Evolutionary conservation across 2,888 invertebrate genomes (phyloP).

Genomic region (Synergus umbraculus): DNA sequence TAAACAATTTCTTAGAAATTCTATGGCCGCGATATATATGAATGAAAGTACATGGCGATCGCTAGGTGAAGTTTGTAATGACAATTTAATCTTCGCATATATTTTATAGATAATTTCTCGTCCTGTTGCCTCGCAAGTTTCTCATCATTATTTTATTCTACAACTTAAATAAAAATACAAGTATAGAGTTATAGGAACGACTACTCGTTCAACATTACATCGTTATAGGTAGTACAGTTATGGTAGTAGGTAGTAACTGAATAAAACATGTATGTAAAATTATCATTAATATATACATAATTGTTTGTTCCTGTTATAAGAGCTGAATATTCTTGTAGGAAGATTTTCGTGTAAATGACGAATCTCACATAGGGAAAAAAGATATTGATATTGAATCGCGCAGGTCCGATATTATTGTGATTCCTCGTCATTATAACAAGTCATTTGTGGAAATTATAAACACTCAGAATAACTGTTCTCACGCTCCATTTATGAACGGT

Average conservation of each 20-base stretch:
- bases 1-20: not conserved
- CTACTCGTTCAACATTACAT: too few species aligned
- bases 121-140: not conserved
- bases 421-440: not conserved
- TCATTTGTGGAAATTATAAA: not conserved
- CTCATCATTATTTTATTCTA: not conserved
- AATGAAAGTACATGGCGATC: not conserved
- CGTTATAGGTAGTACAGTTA: too few species aligned
- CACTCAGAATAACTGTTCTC: constrained; percentile 53
- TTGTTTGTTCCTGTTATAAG: too few species aligned
- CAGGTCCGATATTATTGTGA: not conserved
- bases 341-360: too few species aligned
- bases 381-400: not conserved
- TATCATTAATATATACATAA: too few species aligned
- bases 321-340: too few species aligned
- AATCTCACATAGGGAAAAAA: too few species aligned
- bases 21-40: not conserved
- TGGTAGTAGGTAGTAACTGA: too few species aligned
- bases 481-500: constrained; percentile 56
- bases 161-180: too few species aligned
- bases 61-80: not conserved
- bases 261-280: too few species aligned
- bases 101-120: not conserved
- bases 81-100: not conserved
- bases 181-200: too few species aligned